Evolutionary conservation across 2,113 vertebrate species (phyloP), one percentile per base, ranked within the genome.

Genomic region (Pampusana beccarii): DNA sequence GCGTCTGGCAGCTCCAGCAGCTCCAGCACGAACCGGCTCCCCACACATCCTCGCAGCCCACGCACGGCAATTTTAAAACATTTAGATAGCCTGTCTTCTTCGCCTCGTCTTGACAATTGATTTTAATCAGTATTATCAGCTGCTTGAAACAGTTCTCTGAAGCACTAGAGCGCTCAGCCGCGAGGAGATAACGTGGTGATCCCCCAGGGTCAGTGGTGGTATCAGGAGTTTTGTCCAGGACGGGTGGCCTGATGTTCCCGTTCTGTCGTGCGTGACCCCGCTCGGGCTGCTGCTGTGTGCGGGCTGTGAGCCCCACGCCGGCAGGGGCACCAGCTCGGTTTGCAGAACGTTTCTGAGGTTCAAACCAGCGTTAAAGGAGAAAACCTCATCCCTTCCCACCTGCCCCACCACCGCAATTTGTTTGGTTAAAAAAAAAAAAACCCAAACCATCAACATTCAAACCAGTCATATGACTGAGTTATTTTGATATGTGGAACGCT

Each of bases 101-200:
- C 24, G 9, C 80, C 87, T 89, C 70, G 58, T 90, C 90, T 13
- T 92, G 83, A 88, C 91, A 92, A 88, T 93, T 34, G 88, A 65
- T 50, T 94, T 93, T 91, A 84, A 91, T 90, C 88, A 69, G 86
- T 15, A 33, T 94, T 74, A 90, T 86, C 92, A 78, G 82, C 88
- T 80, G 86, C 80, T 48, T 74, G 5, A 61, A 90, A 48, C 65
- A 60, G 64, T 83, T 80, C 75, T 69, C 34, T 36, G 36, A 26
- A 81, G 73, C 28, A 1, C 65, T 46, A 3, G n/a, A 50, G 77
- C 64, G 9, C 48, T 57, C 91, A 86, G 44, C 84, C 60, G 75
- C 25, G 13, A 53, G 87, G 44, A 90, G 70, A 7, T 53, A 4
- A 4, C 0, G 0, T 5, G 56, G 19, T 44, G 44, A 19, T 44